Conservation (phyloP, 2,113 vertebrate genomes). For the Hydrolagus affinis region DNA sequence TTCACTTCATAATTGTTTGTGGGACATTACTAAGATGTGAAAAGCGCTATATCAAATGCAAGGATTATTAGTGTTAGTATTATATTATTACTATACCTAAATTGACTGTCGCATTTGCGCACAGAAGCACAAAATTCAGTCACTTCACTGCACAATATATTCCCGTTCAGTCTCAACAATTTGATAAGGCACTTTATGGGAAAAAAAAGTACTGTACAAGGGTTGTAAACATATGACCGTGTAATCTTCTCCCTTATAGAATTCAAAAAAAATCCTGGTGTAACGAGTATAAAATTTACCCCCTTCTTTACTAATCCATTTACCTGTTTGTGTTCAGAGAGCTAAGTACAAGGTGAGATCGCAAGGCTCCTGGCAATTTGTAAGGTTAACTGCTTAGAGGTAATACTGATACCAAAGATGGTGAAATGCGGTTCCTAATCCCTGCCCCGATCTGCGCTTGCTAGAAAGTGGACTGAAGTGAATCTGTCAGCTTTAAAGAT, state of each 20-base stretch:
- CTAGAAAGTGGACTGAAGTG: background rate
- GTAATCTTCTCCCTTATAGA: too few species aligned
- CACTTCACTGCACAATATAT: too few species aligned
- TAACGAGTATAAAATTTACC: background rate
- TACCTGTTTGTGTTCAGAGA: background rate
- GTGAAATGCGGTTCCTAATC: constrained; percentile 7
- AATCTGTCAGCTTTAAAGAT: constrained; percentile 23
- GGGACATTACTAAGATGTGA: too few species aligned
- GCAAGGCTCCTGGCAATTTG: background rate
- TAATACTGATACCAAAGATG: background rate
- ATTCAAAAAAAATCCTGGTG: background rate
- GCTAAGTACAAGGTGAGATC: background rate
- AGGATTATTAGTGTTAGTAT: too few species aligned
- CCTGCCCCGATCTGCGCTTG: background rate
- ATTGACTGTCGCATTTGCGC: too few species aligned
- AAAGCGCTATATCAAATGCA: too few species aligned
- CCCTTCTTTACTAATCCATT: constrained; percentile 10
- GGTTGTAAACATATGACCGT: background rate
- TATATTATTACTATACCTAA: too few species aligned
- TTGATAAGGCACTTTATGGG: too few species aligned
- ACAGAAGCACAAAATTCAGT: too few species aligned
- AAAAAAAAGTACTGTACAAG: background rate
- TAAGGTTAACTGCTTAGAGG: constrained; percentile 1
- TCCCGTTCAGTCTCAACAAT: too few species aligned
- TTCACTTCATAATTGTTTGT: too few species aligned